phyloP scores from a whole-genome alignment of 2,888 invertebrate species.

The Zeuzera pyrina region DNA sequence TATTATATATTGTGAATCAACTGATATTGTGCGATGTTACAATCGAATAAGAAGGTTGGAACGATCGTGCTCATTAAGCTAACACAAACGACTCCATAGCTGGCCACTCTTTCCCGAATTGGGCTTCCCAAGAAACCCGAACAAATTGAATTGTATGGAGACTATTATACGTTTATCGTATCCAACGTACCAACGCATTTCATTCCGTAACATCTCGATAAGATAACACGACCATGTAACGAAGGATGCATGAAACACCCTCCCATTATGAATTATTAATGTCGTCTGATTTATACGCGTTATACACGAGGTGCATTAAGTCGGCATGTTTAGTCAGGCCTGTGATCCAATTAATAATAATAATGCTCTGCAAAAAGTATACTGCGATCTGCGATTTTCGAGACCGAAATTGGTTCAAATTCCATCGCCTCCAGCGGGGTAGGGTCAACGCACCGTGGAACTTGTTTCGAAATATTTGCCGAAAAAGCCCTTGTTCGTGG shows the following conservation, averaged over 20 bases:
- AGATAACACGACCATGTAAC: no score
- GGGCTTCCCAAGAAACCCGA: no score
- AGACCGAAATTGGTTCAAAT: conserved; percentile 59
- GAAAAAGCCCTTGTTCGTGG: conserved; percentile 48
- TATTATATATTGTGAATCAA: no score
- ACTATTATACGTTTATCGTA: no score
- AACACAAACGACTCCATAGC: conserved; percentile 42
- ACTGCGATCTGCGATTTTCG: conserved; percentile 61
- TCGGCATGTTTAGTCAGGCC: conserved; percentile 7
- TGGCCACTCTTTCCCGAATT: conserved; percentile 36
- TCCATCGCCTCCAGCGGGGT: conserved; percentile 35
- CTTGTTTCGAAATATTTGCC: conserved; percentile 57
- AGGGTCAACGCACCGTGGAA: conserved; percentile 43
- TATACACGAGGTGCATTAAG: conserved; percentile 22
- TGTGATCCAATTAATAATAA: conserved; percentile 70
- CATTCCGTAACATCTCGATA: no score
- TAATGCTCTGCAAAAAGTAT: conserved; percentile 57
- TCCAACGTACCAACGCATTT: no score
- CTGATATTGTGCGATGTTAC: no score
- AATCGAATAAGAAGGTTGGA: no score
- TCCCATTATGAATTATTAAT: conserved; percentile 7
- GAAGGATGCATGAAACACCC: no score
- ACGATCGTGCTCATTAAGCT: conserved; percentile 51
- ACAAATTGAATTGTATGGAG: conserved; percentile 53
- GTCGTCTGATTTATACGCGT: conserved; percentile 37